phyloP scores from a whole-genome alignment of 2,888 invertebrate genomes.

The Maniola hyperantus region DNA sequence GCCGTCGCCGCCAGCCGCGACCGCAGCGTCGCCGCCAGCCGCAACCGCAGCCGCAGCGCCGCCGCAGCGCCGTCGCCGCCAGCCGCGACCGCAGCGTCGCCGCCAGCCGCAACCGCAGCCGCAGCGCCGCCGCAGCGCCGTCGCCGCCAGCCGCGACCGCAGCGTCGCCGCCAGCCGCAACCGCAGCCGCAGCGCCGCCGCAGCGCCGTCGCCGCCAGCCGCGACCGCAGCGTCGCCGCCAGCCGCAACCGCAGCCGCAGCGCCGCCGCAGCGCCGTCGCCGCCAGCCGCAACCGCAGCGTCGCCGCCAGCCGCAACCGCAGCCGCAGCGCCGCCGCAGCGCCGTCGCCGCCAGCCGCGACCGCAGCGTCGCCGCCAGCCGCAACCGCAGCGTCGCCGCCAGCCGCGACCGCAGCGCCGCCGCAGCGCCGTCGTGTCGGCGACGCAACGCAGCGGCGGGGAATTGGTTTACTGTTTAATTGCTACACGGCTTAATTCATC shows the following conservation, averaged over 20 bases:
- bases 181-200: neutral
- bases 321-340: neutral
- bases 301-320: neutral
- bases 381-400: neutral
- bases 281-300: too few species aligned
- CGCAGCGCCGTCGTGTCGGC: neutral
- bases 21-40: too few species aligned
- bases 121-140: neutral
- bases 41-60: constrained; percentile 1
- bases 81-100: too few species aligned
- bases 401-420: neutral
- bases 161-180: neutral
- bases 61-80: neutral
- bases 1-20: neutral
- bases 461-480: constrained; percentile 2
- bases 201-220: neutral
- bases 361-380: too few species aligned
- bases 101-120: neutral
- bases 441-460: too few species aligned
- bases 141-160: neutral
- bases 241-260: neutral
- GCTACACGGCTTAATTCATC: neutral
- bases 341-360: neutral
- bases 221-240: too few species aligned
- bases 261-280: neutral